Base-by-base conservation (phyloP, 2,797 vertebrate species). In the Cossypha heuglini region DNA sequence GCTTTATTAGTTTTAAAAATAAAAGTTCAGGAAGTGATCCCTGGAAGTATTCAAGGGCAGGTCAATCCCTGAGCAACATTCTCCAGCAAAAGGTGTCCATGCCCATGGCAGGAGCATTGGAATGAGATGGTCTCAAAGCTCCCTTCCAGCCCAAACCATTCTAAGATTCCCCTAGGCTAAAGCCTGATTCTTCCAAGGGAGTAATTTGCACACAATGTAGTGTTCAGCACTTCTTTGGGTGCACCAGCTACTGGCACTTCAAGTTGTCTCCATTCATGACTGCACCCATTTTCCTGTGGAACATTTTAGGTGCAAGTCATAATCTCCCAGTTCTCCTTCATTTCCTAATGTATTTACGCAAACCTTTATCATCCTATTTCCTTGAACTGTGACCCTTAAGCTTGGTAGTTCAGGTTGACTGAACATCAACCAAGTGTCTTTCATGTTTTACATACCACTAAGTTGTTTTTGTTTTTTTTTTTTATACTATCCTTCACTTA, bases 201-300 rank as follows among this genome's bases (percentile, higher is more conserved):
- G 4, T 9, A 42, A 26, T 48, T 48, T 75, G 15, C 9, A 31
- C 9, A 14, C 20, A 55, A 5, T 0, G 0, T 12, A 8, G 4
- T 37, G 13, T 48, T 59, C 22, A 51, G 10, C 10, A 33, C 2
- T 13, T 6, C 9, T 77, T 24, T 25, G 3, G 6, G 4, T 63
- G 6, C 15, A 38, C 6, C 31, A 52, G 21, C 13, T 55, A 12
- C n/a, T 18, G n/a, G 7, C 4, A 13, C 4, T 48, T 77, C 10
- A 55, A 2, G 5, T 21, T 59, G 15, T 15, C 6, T 67, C 45
- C 17, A 28, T 25, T 28, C 25, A 29, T 8, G 5, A 35, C 4
- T 26, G 1, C 1, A 20, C 1, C 1, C 3, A 31, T 57, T 82
- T 52, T 40, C 20, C 24, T 13, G 1, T n/a, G 33, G 16, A 61